A percentile compares a stretch with the other conserved stretches of the same genome.
phyloP scores from a whole-genome alignment of 2,888 invertebrate species.

The Acanthosepion esculentum region DNA sequence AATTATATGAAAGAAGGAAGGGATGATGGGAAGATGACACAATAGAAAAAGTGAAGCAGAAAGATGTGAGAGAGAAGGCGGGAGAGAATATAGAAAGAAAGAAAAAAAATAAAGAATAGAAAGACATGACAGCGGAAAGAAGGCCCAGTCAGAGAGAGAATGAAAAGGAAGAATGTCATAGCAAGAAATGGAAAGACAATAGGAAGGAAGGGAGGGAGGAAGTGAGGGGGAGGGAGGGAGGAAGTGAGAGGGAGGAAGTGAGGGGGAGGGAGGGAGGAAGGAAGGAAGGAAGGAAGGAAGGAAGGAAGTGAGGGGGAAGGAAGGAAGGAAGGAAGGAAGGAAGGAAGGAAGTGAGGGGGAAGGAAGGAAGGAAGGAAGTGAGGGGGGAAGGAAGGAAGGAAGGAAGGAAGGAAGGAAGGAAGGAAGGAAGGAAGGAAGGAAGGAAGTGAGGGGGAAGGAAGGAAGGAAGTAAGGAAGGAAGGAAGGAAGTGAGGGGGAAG shows the following conservation, averaged over 20 bases:
- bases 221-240: rapidly evolving
- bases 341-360: neutral
- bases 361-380: neutral
- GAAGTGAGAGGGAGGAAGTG: neutral
- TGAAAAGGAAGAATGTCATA: neutral
- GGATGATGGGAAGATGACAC: neutral
- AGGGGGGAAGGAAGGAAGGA: too few species aligned
- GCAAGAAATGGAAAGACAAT: neutral
- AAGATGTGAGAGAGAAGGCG: too few species aligned
- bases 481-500: too few species aligned
- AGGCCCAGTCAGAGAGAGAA: neutral
- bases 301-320: too few species aligned
- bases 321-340: neutral
- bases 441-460: too few species aligned
- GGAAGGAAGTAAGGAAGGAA: too few species aligned
- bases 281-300: neutral
- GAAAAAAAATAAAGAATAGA: too few species aligned
- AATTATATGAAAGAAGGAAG: neutral
- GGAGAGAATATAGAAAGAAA: too few species aligned
- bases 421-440: too few species aligned
- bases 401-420: rapidly evolving
- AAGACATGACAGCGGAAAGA: neutral
- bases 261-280: neutral
- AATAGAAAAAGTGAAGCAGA: too few species aligned
- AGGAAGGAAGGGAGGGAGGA: neutral